A percentile compares a stretch with the other conserved stretches of the same genome.
Evolutionary conservation across 2,888 invertebrate species (phyloP).

Genomic region (Chrysomela aeneicollis): DNA sequence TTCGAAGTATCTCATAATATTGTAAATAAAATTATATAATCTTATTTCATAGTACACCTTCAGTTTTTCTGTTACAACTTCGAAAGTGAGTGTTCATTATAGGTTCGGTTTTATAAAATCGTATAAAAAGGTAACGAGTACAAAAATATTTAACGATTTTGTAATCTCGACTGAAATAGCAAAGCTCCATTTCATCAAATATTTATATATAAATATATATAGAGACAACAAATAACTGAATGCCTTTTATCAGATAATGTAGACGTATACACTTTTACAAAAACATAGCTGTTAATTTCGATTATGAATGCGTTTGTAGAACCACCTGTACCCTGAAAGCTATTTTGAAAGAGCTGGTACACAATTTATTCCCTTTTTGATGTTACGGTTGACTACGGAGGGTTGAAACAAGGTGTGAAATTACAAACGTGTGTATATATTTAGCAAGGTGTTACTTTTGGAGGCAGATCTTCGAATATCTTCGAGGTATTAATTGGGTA

Average conservation of each 20-base stretch:
- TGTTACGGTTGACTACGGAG: background rate
- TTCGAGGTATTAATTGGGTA: conserved; percentile 40
- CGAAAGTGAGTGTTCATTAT: conserved; percentile 48
- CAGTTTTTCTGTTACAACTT: conserved; percentile 41
- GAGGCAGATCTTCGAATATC: conserved; percentile 49
- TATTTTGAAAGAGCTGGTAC: conserved; percentile 8
- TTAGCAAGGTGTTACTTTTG: conserved; percentile 58
- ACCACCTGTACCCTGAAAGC: conserved; percentile 10
- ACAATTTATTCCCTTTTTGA: background rate
- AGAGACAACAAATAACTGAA: conserved; percentile 62
- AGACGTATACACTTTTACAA: conserved; percentile 63
- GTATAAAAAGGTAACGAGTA: conserved; percentile 48
- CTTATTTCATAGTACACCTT: conserved; percentile 41
- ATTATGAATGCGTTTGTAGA: conserved; percentile 41
- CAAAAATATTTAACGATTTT: conserved; percentile 54
- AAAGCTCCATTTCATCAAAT: conserved; percentile 57
- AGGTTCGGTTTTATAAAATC: conserved; percentile 54
- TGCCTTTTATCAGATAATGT: conserved; percentile 63
- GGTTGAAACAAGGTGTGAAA: conserved; percentile 3
- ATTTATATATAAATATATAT: conserved; percentile 56
- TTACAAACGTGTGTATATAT: conserved; percentile 39
- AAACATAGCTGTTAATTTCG: conserved; percentile 58
- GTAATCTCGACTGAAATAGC: conserved; percentile 52
- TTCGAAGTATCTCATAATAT: conserved; percentile 44
- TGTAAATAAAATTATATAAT: conserved; percentile 44